Percentiles rank a stretch among this genome's conserved stretches.
phyloP scores from a whole-genome alignment of 2,888 invertebrate genomes.

The Augochlorella aurata region DNA sequence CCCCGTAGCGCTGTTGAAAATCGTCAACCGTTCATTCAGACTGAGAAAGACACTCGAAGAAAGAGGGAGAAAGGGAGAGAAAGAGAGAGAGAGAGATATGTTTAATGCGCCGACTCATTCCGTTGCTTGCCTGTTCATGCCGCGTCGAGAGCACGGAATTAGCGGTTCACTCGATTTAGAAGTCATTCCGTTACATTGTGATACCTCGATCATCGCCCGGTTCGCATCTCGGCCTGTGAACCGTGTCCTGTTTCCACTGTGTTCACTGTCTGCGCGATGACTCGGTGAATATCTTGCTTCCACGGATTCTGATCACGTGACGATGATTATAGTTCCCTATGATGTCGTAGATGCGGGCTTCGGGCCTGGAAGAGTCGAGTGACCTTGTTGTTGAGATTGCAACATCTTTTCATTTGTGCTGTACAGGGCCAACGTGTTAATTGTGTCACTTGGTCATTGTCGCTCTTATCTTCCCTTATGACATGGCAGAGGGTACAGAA shows the following conservation, averaged over 20 bases:
- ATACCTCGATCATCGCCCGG: not conserved
- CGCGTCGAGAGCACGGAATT: constrained; percentile 19
- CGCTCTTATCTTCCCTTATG: too few species aligned
- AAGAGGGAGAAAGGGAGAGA: not conserved
- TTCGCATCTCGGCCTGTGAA: not conserved
- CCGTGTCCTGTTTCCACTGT: not conserved
- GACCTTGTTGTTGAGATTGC: not conserved
- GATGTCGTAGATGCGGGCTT: not conserved
- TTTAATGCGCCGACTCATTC: constrained; percentile 59
- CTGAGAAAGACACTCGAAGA: not conserved
- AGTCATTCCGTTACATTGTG: constrained; percentile 7
- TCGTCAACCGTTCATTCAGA: constrained; percentile 66
- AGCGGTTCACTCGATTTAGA: constrained; percentile 34
- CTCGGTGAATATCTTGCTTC: not conserved
- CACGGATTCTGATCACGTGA: not conserved
- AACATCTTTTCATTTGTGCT: not conserved
- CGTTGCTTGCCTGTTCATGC: constrained; percentile 35
- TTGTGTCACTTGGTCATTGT: too few species aligned
- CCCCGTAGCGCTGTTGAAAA: constrained; percentile 64
- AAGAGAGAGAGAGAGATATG: not conserved
- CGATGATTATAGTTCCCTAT: not conserved
- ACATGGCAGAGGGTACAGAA: too few species aligned
- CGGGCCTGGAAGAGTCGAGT: not conserved
- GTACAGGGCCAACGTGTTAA: too few species aligned
- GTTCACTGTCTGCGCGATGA: not conserved